phyloP scores from a whole-genome alignment of 2,888 invertebrate genomes.

The Cryptus armator region DNA sequence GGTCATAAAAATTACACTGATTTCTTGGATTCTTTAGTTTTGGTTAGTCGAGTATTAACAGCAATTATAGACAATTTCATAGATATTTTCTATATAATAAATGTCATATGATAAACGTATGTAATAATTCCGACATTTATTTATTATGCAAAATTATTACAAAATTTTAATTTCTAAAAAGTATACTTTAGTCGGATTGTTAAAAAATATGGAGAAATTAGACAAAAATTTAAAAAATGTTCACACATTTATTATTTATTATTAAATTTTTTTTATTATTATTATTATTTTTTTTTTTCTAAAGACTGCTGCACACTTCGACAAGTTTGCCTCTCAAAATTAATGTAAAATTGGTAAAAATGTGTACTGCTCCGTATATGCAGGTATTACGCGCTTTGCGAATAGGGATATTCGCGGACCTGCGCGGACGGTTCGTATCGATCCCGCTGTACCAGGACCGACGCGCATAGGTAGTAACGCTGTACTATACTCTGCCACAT shows the following conservation, averaged over 20 bases:
- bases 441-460: slow-evolving; percentile 78
- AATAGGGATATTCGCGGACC: slow-evolving; percentile 78
- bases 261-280: neutral
- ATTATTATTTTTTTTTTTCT: neutral
- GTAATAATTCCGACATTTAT: too few species aligned
- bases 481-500: neutral
- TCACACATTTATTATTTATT: too few species aligned
- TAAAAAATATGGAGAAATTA: too few species aligned
- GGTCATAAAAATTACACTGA: neutral
- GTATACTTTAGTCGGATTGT: too few species aligned
- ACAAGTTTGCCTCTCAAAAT: neutral
- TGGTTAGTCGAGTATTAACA: too few species aligned
- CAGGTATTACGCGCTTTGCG: slow-evolving; percentile 42
- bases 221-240: too few species aligned
- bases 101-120: too few species aligned
- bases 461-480: slow-evolving; percentile 74
- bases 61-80: too few species aligned
- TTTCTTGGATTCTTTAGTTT: neutral
- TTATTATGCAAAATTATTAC: too few species aligned
- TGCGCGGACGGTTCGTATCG: slow-evolving; percentile 81
- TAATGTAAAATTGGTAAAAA: neutral
- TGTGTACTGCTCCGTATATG: slow-evolving; percentile 10
- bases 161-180: too few species aligned
- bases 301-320: neutral
- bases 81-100: too few species aligned